These are phyloP conservation scores for Phengaris arion DNA, from an alignment of 2,888 invertebrate genomes.

Conservation along the genomic window DNA sequence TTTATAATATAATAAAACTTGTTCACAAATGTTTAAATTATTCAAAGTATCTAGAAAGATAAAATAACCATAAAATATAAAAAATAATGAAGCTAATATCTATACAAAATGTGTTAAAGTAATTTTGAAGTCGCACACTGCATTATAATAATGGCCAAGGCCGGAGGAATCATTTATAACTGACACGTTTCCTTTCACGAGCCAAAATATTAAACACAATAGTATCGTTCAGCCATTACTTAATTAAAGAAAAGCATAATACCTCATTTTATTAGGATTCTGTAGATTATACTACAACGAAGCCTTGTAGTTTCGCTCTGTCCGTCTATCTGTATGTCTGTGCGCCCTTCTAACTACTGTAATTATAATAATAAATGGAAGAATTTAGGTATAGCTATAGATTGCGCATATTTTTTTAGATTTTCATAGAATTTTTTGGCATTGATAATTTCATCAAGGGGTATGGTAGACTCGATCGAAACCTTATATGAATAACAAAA, in stretches of 20 bases:
- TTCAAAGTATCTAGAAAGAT: background rate
- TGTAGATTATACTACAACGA: no score
- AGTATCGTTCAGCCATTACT: background rate
- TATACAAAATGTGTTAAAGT: slow-evolving; percentile 11
- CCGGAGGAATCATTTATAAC: background rate
- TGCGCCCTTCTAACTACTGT: no score
- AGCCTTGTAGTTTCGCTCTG: no score
- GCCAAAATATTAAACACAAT: background rate
- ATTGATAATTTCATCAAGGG: no score
- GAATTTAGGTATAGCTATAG: no score
- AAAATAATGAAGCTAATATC: background rate
- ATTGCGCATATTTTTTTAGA: no score
- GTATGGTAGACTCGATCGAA: no score
- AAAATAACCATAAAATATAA: background rate
- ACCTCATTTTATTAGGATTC: background rate
- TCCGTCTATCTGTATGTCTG: no score
- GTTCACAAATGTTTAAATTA: background rate
- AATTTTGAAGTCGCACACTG: slow-evolving; percentile 4
- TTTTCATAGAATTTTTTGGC: no score
- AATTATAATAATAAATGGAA: no score
- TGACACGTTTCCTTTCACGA: background rate
- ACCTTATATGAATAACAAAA: no score
- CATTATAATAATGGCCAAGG: background rate
- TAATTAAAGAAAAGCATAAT: background rate
- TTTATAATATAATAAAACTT: no score